Percentiles rank a stretch among this genome's conserved stretches.
Evolutionary conservation across 2,888 invertebrate species (phyloP).

Genomic region (Tenodera sinensis): DNA sequence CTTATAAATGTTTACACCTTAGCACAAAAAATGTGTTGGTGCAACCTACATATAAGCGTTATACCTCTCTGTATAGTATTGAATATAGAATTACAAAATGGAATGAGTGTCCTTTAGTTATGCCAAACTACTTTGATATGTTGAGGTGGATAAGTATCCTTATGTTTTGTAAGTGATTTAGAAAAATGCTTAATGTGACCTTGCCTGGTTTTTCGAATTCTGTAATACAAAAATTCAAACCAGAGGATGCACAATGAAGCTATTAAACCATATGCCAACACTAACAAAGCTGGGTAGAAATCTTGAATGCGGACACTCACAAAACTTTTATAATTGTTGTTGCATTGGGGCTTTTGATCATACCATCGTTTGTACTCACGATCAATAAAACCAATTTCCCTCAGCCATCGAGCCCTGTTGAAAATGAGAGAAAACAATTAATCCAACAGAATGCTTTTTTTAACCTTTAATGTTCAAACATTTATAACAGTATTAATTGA

Average conservation of each 20-base stretch:
- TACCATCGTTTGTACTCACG: constrained; percentile 2
- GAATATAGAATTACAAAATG: too few species aligned
- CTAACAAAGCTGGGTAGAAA: not conserved
- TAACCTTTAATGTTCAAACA: too few species aligned
- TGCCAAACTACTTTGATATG: not conserved
- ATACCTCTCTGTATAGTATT: too few species aligned
- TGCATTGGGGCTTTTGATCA: not conserved
- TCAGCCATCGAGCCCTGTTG: constrained; percentile 4
- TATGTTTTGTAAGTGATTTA: not conserved
- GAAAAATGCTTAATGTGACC: not conserved
- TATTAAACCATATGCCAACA: not conserved
- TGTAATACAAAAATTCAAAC: not conserved
- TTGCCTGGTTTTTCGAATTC: not conserved
- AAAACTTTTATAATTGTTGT: not conserved
- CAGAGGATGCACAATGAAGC: not conserved
- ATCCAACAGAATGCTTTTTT: too few species aligned
- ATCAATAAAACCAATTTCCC: not conserved
- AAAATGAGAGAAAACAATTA: not conserved
- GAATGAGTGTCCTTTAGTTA: not conserved
- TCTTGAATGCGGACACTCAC: constrained; percentile 4
- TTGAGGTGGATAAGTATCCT: not conserved
- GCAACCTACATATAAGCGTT: too few species aligned
- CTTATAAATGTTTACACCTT: too few species aligned
- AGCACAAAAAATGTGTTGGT: too few species aligned
- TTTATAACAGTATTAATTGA: too few species aligned